Evolutionary conservation across 2,797 vertebrate genomes (phyloP).

Genomic region (Ptychobarbus kaznakovi): DNA sequence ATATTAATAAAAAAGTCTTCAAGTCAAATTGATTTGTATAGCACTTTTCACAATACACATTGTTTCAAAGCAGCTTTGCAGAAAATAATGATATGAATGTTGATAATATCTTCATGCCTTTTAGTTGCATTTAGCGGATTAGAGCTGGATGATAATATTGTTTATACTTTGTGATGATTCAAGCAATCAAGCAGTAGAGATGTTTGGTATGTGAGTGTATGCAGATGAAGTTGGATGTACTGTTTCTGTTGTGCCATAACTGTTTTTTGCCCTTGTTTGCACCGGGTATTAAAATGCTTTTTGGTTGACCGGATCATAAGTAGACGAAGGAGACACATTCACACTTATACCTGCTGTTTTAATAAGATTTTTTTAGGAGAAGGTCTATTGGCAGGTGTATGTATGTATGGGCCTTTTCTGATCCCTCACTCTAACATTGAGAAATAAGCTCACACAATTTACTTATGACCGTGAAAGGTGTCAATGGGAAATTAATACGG

Average conservation of each 20-base stretch:
- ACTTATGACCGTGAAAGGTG: background rate
- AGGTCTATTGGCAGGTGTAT: background rate
- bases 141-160: background rate
- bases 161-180: background rate
- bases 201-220: background rate
- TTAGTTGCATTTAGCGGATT: background rate
- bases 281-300: background rate
- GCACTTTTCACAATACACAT: background rate
- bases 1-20: background rate
- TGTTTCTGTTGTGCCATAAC: background rate
- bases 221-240: background rate
- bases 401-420: background rate
- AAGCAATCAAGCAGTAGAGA: background rate
- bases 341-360: background rate
- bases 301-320: background rate
- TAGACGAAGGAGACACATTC: background rate
- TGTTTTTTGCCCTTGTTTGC: background rate
- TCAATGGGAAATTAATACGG: background rate
- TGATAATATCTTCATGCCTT: background rate
- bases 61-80: background rate
- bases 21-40: background rate
- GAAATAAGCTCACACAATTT: background rate
- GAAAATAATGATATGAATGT: background rate
- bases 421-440: background rate
- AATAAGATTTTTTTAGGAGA: background rate